phyloP scores from a whole-genome alignment of 2,888 invertebrate genomes.

The Orthosia gothica region DNA sequence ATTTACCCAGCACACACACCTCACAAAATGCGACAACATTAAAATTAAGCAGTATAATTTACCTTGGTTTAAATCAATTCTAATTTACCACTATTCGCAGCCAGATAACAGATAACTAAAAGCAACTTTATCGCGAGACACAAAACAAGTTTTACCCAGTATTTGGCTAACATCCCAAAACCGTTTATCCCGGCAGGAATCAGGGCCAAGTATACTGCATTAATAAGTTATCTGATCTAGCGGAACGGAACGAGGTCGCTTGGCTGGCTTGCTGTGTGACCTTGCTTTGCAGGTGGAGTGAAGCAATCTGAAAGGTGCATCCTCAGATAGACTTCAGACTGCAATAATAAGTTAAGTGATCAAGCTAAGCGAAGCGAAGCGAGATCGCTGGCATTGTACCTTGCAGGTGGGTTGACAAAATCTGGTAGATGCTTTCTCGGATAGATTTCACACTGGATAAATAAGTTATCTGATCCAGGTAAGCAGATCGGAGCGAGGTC shows the following conservation, averaged over 20 bases:
- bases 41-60: constrained; percentile 3
- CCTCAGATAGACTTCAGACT: constrained; percentile 41
- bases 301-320: constrained; percentile 33
- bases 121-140: constrained; percentile 36
- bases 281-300: constrained; percentile 15
- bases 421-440: no score
- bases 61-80: constrained; percentile 19
- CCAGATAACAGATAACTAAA: constrained; percentile 21
- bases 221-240: constrained; percentile 41
- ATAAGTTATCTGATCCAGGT: constrained; percentile 31
- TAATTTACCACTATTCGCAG: not conserved
- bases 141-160: constrained; percentile 37
- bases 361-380: no score
- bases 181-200: constrained; percentile 43
- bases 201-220: constrained; percentile 26
- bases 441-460: constrained; percentile 4
- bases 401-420: no score
- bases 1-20: not conserved
- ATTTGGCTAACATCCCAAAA: constrained; percentile 55
- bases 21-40: not conserved
- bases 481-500: constrained; percentile 7
- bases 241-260: constrained; percentile 24
- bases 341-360: no score
- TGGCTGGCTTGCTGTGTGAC: constrained; percentile 23
- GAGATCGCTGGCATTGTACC: no score